Conservation (phyloP, 2,888 invertebrate genomes). For the Peribatodes rhomboidaria region DNA sequence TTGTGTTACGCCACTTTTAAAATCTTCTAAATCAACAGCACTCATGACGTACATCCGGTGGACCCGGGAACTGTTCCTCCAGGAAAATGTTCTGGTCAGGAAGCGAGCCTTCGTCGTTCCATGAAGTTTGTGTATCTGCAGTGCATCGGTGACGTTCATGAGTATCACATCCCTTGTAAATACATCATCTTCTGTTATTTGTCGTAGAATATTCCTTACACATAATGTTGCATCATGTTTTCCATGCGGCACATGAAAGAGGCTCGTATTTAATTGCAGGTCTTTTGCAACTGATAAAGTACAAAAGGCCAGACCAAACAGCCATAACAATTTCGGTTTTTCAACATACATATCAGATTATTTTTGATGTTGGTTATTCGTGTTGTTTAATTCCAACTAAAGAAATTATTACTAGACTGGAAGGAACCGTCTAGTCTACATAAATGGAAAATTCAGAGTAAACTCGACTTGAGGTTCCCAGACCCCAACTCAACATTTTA, state of each 20-base stretch:
- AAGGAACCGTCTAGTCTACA: not conserved
- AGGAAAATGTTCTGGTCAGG: constrained; percentile 48
- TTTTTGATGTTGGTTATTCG: not conserved
- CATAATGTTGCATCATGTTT: constrained; percentile 40
- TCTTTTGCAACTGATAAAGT: constrained; percentile 1
- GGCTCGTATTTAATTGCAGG: not conserved
- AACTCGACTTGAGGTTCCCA: not conserved
- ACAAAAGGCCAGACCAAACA: constrained; percentile 7
- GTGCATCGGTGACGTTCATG: constrained; percentile 49
- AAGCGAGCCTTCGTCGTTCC: constrained; percentile 46
- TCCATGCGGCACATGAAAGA: not conserved
- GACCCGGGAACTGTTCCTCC: constrained; percentile 40
- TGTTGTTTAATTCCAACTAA: not conserved
- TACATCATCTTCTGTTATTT: constrained; percentile 34
- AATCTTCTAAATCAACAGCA: constrained; percentile 47
- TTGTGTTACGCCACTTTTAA: constrained; percentile 46
- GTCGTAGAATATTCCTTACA: constrained; percentile 43
- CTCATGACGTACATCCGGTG: constrained; percentile 53
- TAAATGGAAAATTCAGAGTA: not conserved
- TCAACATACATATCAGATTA: not conserved
- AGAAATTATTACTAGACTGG: not conserved
- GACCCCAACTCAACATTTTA: not conserved
- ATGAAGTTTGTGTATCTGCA: constrained; percentile 47
- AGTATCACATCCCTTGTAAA: constrained; percentile 49
- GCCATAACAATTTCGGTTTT: not conserved